Evolutionary conservation across 2,113 vertebrate genomes (phyloP), one percentile per base, ranked within the genome.

Genomic region (Dissostichus mawsoni): DNA sequence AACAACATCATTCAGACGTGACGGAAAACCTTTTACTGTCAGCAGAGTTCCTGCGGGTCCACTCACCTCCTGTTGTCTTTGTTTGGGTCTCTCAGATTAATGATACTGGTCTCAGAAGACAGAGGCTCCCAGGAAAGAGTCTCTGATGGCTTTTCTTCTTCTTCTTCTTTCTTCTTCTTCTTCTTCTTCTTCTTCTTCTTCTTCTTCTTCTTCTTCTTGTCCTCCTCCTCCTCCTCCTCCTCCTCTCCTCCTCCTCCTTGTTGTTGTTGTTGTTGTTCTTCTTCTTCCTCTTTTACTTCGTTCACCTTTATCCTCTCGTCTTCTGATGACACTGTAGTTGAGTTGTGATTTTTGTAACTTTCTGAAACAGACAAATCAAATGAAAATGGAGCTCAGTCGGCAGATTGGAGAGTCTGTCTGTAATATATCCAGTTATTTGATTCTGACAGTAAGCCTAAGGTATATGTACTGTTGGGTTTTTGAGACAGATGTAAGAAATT

Each of bases 31-130:
- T 72, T 52, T 52, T 14, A 61, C 13, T 52, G 10, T 51, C 13
- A 50, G 33, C n/a, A 47, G 17, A 13, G 23, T 36, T 18, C 11
- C 17, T 16, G 17, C 2, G 4, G 18, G 57, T 66, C 0, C 2
- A 50, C 85, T 83, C 69, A 87, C 89, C 80, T 75, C 12, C 6
- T n/a, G 20, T 45, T 3, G 0, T 62, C 45, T 20, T 2, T 17
- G n/a, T 18, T 18, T 9, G 16, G 2, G 25, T 75, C 48, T 50
- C 10, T 83, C n/a, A 75, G 56, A 41, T 17, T 1, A 0, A 82
- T 29, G 10, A 87, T 50, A 7, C n/a, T 47, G 76, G 81, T 44
- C 0, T 11, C 65, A 0, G 78, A 72, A 17, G 81, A 29, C 47
- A 66, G 61, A 47, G 51, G 18, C 11, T 69, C 18, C 20, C 3